Evolutionary conservation across 2,113 vertebrate genomes (phyloP).

Genomic region (Petromus typicus): DNA sequence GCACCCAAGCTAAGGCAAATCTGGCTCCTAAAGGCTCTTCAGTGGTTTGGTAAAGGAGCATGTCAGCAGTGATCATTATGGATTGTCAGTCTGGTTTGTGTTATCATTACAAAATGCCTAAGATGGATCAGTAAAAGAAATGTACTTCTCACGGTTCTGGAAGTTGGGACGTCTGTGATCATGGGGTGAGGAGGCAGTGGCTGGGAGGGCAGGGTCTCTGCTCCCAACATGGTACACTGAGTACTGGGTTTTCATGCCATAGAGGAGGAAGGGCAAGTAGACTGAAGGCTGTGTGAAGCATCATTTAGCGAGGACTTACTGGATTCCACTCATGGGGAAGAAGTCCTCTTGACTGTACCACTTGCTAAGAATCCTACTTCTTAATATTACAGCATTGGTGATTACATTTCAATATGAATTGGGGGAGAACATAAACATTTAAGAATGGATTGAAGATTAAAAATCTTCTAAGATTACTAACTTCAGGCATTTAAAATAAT

Average conservation of each 20-base stretch:
- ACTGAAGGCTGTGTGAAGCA: not conserved
- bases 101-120: not conserved
- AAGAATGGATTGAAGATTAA: not conserved
- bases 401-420: not conserved
- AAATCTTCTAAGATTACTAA: constrained; percentile 2
- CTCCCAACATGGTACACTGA: not conserved
- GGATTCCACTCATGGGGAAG: no score
- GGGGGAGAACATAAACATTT: not conserved
- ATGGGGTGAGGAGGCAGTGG: not conserved
- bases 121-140: not conserved
- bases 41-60: not conserved
- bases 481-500: not conserved
- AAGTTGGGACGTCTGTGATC: not conserved
- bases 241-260: not conserved
- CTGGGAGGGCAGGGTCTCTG: not conserved
- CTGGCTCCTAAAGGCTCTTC: not conserved
- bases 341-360: not conserved
- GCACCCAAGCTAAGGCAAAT: not conserved
- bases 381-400: not conserved
- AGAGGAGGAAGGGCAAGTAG: not conserved
- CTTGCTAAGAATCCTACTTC: not conserved
- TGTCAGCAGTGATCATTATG: not conserved
- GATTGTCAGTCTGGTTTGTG: not conserved
- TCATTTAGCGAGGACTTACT: not conserved
- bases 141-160: not conserved